phyloP scores from a whole-genome alignment of 2,797 vertebrate genomes.

The Neopelma chrysocephalum region DNA sequence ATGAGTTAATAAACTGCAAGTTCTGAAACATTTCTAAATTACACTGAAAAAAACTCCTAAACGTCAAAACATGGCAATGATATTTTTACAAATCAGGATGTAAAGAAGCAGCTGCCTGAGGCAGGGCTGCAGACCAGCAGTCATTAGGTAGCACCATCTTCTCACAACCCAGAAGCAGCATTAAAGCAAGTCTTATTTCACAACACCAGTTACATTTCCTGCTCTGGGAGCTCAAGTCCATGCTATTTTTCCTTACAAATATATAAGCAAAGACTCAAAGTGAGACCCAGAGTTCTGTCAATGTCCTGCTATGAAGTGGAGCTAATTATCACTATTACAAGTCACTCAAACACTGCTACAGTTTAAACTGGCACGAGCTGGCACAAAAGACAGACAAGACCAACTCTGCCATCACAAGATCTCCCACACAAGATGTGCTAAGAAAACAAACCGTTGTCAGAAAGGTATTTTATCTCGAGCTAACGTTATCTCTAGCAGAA shows the following conservation, averaged over 20 bases:
- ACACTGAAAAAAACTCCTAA: background rate
- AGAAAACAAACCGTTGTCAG: background rate
- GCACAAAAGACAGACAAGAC: background rate
- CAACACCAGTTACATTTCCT: background rate
- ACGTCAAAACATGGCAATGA: background rate
- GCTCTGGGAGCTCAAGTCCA: background rate
- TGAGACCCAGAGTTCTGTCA: background rate
- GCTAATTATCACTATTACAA: rapidly evolving
- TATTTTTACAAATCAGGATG: background rate
- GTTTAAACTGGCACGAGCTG: background rate
- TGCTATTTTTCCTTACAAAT: background rate
- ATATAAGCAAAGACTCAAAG: background rate
- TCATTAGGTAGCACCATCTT: background rate
- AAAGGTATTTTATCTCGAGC: background rate
- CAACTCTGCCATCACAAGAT: background rate
- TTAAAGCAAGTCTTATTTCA: background rate
- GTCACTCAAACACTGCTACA: background rate
- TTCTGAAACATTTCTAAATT: background rate
- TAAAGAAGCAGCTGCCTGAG: background rate
- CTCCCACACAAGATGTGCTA: background rate
- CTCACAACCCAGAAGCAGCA: background rate
- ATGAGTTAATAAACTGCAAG: background rate
- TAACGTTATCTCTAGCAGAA: background rate
- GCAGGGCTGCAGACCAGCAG: background rate
- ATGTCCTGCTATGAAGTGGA: background rate